Percentiles rank a stretch among this genome's conserved stretches.
Conservation (phyloP, 2,888 invertebrate genomes). For the Drosophila cracens region DNA sequence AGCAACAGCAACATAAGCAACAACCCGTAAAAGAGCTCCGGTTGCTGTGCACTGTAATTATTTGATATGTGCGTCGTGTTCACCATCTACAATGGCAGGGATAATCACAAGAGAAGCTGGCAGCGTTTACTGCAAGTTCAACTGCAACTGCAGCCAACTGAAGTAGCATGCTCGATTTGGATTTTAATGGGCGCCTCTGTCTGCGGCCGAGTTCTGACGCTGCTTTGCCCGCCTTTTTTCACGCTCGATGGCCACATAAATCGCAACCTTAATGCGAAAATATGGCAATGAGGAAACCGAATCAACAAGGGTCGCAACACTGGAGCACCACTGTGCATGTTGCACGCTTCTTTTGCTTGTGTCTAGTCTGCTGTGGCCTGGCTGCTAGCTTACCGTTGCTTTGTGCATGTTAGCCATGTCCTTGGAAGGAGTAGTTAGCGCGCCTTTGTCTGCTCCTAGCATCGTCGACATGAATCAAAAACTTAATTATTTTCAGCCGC, state of each 20-base stretch:
- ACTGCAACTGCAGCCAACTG: constrained; percentile 27
- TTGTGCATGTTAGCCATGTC: constrained; percentile 55
- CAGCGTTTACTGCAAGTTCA: constrained; percentile 8
- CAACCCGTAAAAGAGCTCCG: constrained; percentile 1
- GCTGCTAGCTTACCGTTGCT: constrained; percentile 14
- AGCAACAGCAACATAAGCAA: constrained; percentile 1
- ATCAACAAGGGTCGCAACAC: constrained; percentile 34
- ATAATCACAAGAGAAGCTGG: constrained; percentile 5
- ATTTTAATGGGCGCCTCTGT: constrained; percentile 34
- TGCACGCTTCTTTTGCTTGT: not conserved
- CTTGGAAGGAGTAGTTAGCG: constrained; percentile 60
- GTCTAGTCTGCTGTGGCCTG: not conserved
- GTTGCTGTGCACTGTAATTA: constrained; percentile 32
- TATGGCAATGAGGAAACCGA: constrained; percentile 43
- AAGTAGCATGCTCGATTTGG: constrained; percentile 24
- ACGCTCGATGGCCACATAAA: constrained; percentile 60
- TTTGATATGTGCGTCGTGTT: constrained; percentile 36
- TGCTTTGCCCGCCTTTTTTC: constrained; percentile 24
- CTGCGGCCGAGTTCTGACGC: constrained; percentile 10
- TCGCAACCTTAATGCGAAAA: constrained; percentile 66
- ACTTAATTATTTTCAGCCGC: constrained; percentile 73
- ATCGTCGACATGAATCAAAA: constrained; percentile 74
- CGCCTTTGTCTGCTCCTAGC: constrained; percentile 64
- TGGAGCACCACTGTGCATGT: constrained; percentile 10
- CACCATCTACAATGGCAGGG: constrained; percentile 11